Percentiles rank a stretch among this genome's conserved stretches.
Conservation (phyloP, 1,140 invertebrate genomes). For the Cydia splendana region DNA sequence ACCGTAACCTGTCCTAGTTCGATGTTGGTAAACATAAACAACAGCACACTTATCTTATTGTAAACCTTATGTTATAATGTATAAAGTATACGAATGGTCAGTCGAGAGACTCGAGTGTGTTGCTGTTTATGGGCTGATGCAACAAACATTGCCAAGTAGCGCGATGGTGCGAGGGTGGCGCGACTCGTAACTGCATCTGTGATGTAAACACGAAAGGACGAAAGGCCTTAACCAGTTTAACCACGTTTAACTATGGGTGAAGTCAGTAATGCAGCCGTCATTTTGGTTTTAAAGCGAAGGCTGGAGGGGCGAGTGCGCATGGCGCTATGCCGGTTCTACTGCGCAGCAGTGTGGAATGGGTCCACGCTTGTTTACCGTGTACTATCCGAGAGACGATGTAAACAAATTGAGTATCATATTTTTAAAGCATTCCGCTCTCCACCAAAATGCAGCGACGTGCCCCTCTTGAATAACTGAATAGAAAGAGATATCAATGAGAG, state of each 20-base stretch:
- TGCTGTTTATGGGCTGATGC: not conserved
- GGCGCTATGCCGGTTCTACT: not conserved
- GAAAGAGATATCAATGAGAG: no score
- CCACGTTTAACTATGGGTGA: not conserved
- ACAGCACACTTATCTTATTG: not conserved
- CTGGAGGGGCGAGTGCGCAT: not conserved
- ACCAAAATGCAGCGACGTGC: no score
- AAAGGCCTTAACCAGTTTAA: not conserved
- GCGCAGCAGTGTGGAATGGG: not conserved
- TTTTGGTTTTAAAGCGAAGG: not conserved
- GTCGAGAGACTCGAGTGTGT: not conserved
- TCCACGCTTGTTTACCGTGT: not conserved
- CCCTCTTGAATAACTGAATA: no score
- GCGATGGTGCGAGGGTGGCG: not conserved
- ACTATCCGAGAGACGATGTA: not conserved
- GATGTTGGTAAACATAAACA: slow-evolving; percentile 10
- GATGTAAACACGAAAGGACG: not conserved
- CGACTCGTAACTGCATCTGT: not conserved
- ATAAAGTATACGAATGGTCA: not conserved
- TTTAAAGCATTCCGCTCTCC: no score
- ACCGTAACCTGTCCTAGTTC: slow-evolving; percentile 5
- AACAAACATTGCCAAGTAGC: not conserved
- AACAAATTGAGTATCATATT: not conserved
- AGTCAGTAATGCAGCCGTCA: not conserved
- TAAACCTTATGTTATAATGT: not conserved